Evolutionary conservation across 2,113 vertebrate genomes (phyloP).

Genomic region (Eudyptes chrysolophus): DNA sequence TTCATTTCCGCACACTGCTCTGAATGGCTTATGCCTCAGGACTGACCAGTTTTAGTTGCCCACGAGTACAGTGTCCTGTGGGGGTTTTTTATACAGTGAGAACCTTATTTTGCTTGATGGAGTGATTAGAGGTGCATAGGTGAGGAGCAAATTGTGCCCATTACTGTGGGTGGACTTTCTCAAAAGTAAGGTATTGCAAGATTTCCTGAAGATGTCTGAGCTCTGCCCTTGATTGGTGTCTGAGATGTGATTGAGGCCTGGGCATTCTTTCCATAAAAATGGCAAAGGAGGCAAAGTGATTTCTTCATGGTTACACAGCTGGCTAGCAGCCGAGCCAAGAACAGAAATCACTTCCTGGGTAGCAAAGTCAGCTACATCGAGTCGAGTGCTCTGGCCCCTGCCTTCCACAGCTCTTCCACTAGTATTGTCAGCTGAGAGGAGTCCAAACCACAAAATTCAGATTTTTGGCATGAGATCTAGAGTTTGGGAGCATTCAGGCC

Average conservation of each 20-base stretch:
- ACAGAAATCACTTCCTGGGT: not conserved
- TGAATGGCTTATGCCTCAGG: not conserved
- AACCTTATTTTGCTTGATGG: not conserved
- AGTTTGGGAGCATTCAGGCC: not conserved
- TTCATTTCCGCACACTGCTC: not conserved
- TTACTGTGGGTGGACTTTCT: not conserved
- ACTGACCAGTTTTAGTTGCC: not conserved
- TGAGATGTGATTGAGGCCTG: not conserved
- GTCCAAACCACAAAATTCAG: not conserved
- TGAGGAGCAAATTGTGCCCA: not conserved
- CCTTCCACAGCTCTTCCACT: not conserved
- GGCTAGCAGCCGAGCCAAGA: not conserved
- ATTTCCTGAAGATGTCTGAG: not conserved
- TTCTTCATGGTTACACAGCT: not conserved
- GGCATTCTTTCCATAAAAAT: not conserved
- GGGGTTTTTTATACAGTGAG: not conserved
- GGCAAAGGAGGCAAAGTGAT: not conserved
- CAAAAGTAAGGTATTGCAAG: not conserved
- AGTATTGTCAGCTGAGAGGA: not conserved
- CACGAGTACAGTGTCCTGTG: not conserved
- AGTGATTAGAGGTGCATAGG: not conserved
- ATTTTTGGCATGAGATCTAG: not conserved
- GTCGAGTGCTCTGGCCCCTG: accelerated
- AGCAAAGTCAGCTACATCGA: not conserved
- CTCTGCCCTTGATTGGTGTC: not conserved